Evolutionary conservation across 2,888 invertebrate genomes (phyloP).

Genomic region (Caenorhabditis uteleia): DNA sequence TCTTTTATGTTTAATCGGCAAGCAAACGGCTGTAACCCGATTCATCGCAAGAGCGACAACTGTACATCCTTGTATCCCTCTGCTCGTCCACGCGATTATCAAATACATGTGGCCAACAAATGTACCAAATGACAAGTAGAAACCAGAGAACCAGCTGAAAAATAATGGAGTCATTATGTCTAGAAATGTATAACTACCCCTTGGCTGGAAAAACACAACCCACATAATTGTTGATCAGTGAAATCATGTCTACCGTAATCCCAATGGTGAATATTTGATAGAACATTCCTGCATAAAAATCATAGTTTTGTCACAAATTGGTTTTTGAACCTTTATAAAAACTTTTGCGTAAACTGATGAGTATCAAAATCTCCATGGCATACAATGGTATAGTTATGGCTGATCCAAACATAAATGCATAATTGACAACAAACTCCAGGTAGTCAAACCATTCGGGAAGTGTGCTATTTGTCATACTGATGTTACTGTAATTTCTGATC

Average conservation of each 20-base stretch:
- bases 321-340: slow-evolving; percentile 28
- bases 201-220: slow-evolving; percentile 48
- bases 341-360: slow-evolving; percentile 33
- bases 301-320: not conserved
- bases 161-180: slow-evolving; percentile 2
- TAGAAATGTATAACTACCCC: slow-evolving; percentile 9
- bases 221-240: slow-evolving; percentile 42
- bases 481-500: no score
- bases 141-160: slow-evolving; percentile 42
- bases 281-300: slow-evolving; percentile 41
- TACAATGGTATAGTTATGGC: slow-evolving; percentile 36
- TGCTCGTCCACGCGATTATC: slow-evolving; percentile 40
- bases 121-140: slow-evolving; percentile 42
- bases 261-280: slow-evolving; percentile 48
- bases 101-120: slow-evolving; percentile 45
- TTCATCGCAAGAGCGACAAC: slow-evolving; percentile 41
- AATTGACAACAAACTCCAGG: slow-evolving; percentile 32
- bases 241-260: slow-evolving; percentile 38
- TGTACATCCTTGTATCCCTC: slow-evolving; percentile 45
- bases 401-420: slow-evolving; percentile 33
- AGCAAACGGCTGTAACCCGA: slow-evolving; percentile 46
- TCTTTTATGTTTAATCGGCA: slow-evolving; percentile 45
- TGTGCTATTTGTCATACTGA: slow-evolving; percentile 38
- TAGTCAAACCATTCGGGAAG: slow-evolving; percentile 42
- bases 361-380: slow-evolving; percentile 36